Evolutionary conservation across 2,113 vertebrate species (phyloP).

Genomic region (Protomyctophum bolini): DNA sequence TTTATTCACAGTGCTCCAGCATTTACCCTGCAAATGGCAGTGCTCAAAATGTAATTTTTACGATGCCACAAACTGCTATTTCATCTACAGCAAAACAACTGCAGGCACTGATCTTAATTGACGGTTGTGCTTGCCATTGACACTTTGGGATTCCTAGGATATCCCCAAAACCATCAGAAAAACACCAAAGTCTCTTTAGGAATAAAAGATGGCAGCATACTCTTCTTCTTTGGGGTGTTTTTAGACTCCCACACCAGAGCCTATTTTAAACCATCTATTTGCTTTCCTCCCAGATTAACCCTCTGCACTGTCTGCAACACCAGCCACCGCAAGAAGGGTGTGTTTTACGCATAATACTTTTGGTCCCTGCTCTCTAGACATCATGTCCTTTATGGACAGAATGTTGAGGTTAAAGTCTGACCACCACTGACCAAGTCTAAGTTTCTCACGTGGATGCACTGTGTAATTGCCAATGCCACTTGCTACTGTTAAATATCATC

Average conservation of each 20-base stretch:
- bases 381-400: conserved; percentile 40
- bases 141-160: conserved; percentile 35
- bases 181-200: conserved; percentile 48
- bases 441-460: conserved; percentile 10
- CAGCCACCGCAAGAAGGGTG: conserved; percentile 68
- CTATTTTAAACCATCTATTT: conserved; percentile 67
- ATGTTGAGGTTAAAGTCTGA: conserved; percentile 42
- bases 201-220: conserved; percentile 38
- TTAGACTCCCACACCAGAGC: conserved; percentile 47
- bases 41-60: conserved; percentile 44
- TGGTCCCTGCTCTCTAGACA: conserved; percentile 57
- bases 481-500: too few relatives aligned
- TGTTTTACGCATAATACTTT: conserved; percentile 76
- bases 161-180: conserved; percentile 33
- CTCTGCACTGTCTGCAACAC: conserved; percentile 40
- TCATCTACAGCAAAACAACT: conserved; percentile 28
- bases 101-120: conserved; percentile 6
- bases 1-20: conserved; percentile 9
- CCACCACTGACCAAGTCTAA: conserved; percentile 10
- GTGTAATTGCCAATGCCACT: background rate
- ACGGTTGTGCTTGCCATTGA: conserved; percentile 17
- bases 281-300: conserved; percentile 60
- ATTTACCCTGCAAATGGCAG: conserved; percentile 41
- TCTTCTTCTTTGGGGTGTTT: conserved; percentile 48
- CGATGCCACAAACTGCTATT: background rate